Conservation (phyloP, 2,888 invertebrate species). For the Peribatodes rhomboidaria region DNA sequence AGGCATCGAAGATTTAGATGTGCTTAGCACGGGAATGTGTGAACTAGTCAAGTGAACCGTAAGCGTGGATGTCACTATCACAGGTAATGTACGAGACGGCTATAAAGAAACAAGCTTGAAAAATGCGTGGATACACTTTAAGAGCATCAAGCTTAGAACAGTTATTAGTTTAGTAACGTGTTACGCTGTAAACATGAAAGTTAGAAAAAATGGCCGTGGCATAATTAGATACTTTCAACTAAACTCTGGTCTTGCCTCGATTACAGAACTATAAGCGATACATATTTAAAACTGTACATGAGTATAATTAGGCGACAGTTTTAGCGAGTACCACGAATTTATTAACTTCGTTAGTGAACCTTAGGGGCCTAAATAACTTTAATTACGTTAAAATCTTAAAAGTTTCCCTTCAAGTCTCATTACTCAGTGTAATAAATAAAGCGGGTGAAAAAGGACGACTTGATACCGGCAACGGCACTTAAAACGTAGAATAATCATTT, state of each 20-base stretch:
- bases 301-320: conserved; percentile 4
- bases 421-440: conserved; percentile 41
- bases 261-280: neutral
- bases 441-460: conserved; percentile 35
- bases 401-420: conserved; percentile 38
- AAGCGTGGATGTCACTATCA: neutral
- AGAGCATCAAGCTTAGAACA: too few relatives aligned
- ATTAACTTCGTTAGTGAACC: conserved; percentile 37
- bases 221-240: neutral
- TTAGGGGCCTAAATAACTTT: conserved; percentile 32
- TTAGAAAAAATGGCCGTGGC: too few relatives aligned
- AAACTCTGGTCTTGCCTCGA: neutral
- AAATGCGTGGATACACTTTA: neutral
- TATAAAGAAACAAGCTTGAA: neutral
- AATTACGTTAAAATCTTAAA: conserved; percentile 37
- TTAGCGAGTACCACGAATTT: conserved; percentile 20
- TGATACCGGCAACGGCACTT: conserved; percentile 35
- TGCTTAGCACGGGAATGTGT: neutral
- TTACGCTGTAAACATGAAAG: too few relatives aligned
- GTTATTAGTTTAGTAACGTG: too few relatives aligned
- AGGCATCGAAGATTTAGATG: neutral
- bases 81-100: neutral
- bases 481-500: conserved; percentile 40
- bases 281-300: neutral
- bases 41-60: too few relatives aligned